Base-by-base conservation (phyloP, 1,140 invertebrate genomes). In the Drosophila pachea region DNA sequence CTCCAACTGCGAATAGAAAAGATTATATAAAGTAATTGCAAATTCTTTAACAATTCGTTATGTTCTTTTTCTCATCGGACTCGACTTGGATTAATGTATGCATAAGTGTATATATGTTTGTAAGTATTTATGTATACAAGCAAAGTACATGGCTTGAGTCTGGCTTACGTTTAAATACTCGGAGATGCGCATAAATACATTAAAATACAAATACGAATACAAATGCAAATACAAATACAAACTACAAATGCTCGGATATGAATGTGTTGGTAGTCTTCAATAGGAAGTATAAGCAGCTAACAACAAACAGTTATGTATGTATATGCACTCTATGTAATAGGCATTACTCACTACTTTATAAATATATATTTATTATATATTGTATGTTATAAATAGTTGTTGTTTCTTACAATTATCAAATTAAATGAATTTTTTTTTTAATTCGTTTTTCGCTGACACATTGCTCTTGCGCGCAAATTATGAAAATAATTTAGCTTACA, bases 221-320 rank as follows among this genome's bases (percentile, higher is more conserved):
- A 22, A 22, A 22, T 22, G 22, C 22, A 70, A 65, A 73, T 74
- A 70, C 61, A 66, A 74, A 58, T 71, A 68, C 69, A 68, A 67
- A 66, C 69, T 68, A 73, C 66, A 76, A 74, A 74, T 76, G 74
- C 74, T 74, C 71, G 68, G 74, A 76, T 74, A 76, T 76, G 73
- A 73, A 76, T 76, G 73, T 76, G 72, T 83, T 68, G 54, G 59
- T 70, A 79, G 71, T 84, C 79, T 84, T 84, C 79, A 84, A 86
- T 84, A 84, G 79, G 79, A 84, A 84, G 79, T 86, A 74, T 74
- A 86, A 86, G 81, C 81, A 81, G 81, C 81, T 86, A 86, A 86
- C 81, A 86, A 86, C 79, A 86, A 81, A 82, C 78, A 82, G 78
- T 82, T 82, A 82, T 69, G 40, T 69, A 69, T 74, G 22, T 43